phyloP scores from a whole-genome alignment of 2,888 invertebrate species.

The Drosophila birchii region DNA sequence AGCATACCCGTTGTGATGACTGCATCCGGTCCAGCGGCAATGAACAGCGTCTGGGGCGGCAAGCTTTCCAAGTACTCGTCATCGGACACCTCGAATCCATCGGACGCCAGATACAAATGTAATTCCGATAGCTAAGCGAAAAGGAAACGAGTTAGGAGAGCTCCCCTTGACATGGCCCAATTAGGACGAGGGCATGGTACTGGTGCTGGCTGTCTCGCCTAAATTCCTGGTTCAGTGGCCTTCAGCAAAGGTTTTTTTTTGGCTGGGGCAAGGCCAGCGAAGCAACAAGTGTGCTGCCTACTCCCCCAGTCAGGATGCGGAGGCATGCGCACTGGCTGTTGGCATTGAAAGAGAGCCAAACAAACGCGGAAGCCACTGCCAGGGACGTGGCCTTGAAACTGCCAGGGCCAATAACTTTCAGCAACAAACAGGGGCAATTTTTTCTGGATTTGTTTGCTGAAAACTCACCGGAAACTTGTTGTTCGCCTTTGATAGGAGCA shows the following conservation, averaged over 20 bases:
- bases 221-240: conserved; percentile 57
- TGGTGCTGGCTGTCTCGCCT: conserved; percentile 9
- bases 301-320: conserved; percentile 18
- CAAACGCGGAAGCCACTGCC: conserved; percentile 61
- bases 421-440: neutral
- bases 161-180: conserved; percentile 60
- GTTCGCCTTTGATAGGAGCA: conserved; percentile 81
- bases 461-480: conserved; percentile 83
- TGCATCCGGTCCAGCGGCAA: conserved; percentile 86
- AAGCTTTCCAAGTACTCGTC: conserved; percentile 91
- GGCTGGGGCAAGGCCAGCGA: conserved; percentile 25
- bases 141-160: conserved; percentile 21
- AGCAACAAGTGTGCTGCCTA: conserved; percentile 64
- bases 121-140: conserved; percentile 82
- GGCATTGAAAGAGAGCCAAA: conserved; percentile 76
- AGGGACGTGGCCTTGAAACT: conserved; percentile 73
- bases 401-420: conserved; percentile 51
- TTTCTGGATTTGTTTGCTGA: neutral
- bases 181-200: conserved; percentile 20
- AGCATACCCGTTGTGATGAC: conserved; percentile 87
- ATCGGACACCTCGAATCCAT: conserved; percentile 90
- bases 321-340: conserved; percentile 63
- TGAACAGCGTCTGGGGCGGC: conserved; percentile 90
- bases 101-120: conserved; percentile 87
- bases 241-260: conserved; percentile 40